Conservation (phyloP, 2,797 vertebrate genomes). For the Gadopsis bispinosus region DNA sequence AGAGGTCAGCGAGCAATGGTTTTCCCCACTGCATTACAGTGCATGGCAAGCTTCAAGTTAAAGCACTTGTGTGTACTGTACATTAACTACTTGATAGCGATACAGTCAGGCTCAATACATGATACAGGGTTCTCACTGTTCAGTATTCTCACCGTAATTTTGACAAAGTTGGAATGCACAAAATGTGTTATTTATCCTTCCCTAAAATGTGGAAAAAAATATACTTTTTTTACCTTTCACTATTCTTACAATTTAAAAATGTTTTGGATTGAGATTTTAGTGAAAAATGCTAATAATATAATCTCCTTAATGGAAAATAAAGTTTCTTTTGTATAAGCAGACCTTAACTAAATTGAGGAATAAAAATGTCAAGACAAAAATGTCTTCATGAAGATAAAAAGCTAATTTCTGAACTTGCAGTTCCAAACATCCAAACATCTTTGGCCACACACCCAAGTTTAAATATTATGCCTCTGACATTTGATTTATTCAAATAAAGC, state of each 20-base stretch:
- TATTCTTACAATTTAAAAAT: background rate
- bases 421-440: background rate
- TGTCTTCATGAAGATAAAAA: background rate
- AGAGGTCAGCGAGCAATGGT: constrained; percentile 70
- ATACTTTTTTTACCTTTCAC: background rate
- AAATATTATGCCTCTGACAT: background rate
- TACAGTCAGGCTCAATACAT: background rate
- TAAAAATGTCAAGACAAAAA: background rate
- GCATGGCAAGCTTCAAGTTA: constrained; percentile 24
- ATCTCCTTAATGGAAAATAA: background rate
- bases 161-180: background rate
- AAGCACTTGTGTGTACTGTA: constrained; percentile 10
- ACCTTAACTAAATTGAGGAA: background rate
- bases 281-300: background rate
- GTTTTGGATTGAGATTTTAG: background rate
- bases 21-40: constrained; percentile 52
- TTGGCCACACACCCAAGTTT: background rate
- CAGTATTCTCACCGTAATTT: background rate
- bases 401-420: background rate
- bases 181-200: background rate
- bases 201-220: background rate
- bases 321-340: background rate
- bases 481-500: background rate
- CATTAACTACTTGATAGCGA: background rate
- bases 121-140: background rate